Conservation (phyloP, 2,888 invertebrate genomes). For the Netelia inedita region DNA sequence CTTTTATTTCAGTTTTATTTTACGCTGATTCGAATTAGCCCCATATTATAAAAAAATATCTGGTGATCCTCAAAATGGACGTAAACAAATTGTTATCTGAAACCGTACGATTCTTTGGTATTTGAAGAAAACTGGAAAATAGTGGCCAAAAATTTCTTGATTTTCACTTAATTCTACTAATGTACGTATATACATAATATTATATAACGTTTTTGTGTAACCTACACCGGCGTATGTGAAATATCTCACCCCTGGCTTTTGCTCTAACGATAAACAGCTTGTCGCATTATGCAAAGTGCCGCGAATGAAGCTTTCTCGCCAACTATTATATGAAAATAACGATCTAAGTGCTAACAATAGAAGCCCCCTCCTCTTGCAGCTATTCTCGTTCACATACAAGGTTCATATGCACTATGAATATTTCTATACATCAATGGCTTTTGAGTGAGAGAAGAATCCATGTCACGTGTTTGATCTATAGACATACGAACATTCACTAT, state of each 20-base stretch:
- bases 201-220: background rate
- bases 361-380: background rate
- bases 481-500: background rate
- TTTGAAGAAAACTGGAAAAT: too few species aligned
- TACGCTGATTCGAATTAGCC: background rate
- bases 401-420: constrained; percentile 18
- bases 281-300: constrained; percentile 39
- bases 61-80: too few species aligned
- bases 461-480: constrained; percentile 23
- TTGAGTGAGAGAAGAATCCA: constrained; percentile 17
- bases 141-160: too few species aligned
- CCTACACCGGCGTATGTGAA: background rate
- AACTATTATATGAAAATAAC: constrained; percentile 54
- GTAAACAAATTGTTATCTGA: too few species aligned
- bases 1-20: background rate
- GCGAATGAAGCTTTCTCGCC: constrained; percentile 22
- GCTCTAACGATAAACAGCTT: constrained; percentile 56
- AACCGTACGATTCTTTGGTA: too few species aligned
- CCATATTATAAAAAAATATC: background rate
- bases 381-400: constrained; percentile 29
- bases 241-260: background rate
- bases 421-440: constrained; percentile 33
- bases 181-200: constrained; percentile 9
- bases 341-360: constrained; percentile 60
- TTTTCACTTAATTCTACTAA: background rate